phyloP scores from a whole-genome alignment of 92 coral and sea anemone species.

The Heteractis magnifica region DNA sequence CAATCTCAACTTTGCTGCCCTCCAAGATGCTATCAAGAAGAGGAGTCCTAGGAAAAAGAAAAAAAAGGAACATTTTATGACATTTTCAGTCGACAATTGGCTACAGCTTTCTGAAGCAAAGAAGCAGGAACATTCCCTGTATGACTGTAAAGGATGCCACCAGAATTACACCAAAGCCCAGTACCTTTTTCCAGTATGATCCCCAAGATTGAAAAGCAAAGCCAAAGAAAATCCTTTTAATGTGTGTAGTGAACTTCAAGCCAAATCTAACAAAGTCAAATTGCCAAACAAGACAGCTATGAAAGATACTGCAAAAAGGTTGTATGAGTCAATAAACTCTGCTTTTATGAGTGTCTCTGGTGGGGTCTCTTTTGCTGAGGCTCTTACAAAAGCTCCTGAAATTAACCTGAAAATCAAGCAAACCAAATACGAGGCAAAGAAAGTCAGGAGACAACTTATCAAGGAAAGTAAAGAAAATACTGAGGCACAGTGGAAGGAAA shows the following conservation, averaged over 20 bases:
- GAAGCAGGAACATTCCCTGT: constrained; percentile 40
- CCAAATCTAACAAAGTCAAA: background rate
- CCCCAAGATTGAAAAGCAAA: constrained; percentile 16
- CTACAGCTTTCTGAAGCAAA: constrained; percentile 18
- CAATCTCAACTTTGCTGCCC: too few species aligned
- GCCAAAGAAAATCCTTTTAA: constrained; percentile 28
- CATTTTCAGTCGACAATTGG: constrained; percentile 32
- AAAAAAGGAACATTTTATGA: background rate
- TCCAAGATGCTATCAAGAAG: too few species aligned
- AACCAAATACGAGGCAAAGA: constrained; percentile 30
- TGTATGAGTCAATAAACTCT: constrained; percentile 18
- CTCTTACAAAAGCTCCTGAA: constrained; percentile 35
- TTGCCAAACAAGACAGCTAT: background rate
- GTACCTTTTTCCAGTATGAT: constrained; percentile 26
- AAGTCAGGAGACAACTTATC: constrained; percentile 23
- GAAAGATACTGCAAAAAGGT: background rate
- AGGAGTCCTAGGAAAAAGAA: too few species aligned
- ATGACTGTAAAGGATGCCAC: constrained; percentile 38
- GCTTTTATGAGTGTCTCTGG: constrained; percentile 26
- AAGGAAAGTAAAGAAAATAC: constrained; percentile 9
- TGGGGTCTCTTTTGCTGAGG: constrained; percentile 31
- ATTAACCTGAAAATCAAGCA: constrained; percentile 31
- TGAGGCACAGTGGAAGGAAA: constrained; percentile 33
- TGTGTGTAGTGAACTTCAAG: background rate
- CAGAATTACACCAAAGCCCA: constrained; percentile 7